Evolutionary conservation across 2,888 invertebrate species (phyloP).

Genomic region (Synergus laeviventris): DNA sequence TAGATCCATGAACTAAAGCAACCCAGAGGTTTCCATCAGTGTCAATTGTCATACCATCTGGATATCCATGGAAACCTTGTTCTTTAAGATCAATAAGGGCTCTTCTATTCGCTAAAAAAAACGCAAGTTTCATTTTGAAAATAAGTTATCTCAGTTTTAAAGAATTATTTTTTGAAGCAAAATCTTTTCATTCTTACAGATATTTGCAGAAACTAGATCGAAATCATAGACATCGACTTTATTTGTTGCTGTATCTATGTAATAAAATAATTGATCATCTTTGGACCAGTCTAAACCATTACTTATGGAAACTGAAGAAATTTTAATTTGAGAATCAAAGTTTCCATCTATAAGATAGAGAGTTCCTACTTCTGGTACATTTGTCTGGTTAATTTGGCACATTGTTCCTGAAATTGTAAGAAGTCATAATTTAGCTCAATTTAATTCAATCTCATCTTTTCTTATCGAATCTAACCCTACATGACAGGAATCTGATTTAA

Average conservation of each 20-base stretch:
- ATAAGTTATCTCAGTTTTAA: conserved; percentile 6
- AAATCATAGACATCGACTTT: conserved; percentile 84
- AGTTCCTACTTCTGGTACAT: conserved; percentile 71
- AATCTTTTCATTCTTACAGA: conserved; percentile 77
- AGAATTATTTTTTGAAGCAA: not conserved
- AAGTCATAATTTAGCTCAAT: not conserved
- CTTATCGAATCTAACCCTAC: not conserved
- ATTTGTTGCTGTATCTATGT: conserved; percentile 84
- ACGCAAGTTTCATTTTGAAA: conserved; percentile 29
- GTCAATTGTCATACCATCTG: conserved; percentile 89
- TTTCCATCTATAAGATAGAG: conserved; percentile 78
- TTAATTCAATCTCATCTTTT: not conserved
- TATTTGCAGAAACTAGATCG: conserved; percentile 77
- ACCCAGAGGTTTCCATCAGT: conserved; percentile 87
- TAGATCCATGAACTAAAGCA: conserved; percentile 80
- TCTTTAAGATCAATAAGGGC: conserved; percentile 79
- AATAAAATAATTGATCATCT: conserved; percentile 84
- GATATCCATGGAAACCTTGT: conserved; percentile 79
- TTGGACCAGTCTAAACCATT: conserved; percentile 88
- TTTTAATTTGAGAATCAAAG: conserved; percentile 52
- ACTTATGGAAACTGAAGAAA: conserved; percentile 80
- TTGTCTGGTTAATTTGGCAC: not conserved
- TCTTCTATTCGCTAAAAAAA: conserved; percentile 78
- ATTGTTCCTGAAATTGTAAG: conserved; percentile 18
- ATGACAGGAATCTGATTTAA: not conserved